Evolutionary conservation across 2,888 invertebrate species (phyloP), one percentile per base, ranked within the genome.

Genomic region (Archips crataeganus): DNA sequence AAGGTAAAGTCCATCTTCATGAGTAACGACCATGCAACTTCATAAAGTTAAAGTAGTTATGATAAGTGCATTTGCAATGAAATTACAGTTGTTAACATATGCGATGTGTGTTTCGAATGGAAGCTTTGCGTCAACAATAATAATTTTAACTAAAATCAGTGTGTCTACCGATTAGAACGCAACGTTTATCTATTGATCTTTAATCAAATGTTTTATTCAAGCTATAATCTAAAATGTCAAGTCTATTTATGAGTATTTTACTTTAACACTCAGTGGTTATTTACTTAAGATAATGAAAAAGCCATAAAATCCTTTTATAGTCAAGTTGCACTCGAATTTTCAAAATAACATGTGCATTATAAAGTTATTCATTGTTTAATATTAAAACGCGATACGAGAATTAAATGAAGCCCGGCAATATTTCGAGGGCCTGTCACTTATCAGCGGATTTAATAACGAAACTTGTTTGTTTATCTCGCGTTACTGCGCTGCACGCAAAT

Each of bases 391-490:
- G 65, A 74, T 62, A 70, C 60, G 65, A 23, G 47, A 64, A 74
- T 65, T n/a, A 70, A 65, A 74, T 70, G 64, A 54, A 51, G 36
- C 36, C n/a, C 62, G 59, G 47, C 49, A 63, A 68, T 73, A 57
- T 59, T 49, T 34, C 59, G 10, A 45, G 49, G 45, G 61, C 34
- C 49, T 34, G 63, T 63, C 68, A 59, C 59, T 42, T 70, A 74
- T 74, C 68, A 45, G 10, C 5, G 34, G 15, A 42, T 34, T 42
- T 57, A 69, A 73, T 69, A 69, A 65, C 59, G 74, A 51, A 73
- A 69, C 67, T 54, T 65, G 69, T 69, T 70, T 74, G 70, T 74
- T 74, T 74, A 74, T 74, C 70, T 70, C 42, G 10, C 45, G 45
- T 36, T 49, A 42, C 68, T 51, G 60, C 64, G 34, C 32, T 70